phyloP scores from a whole-genome alignment of 2,888 invertebrate species.

The Anagyrus pseudococci region DNA sequence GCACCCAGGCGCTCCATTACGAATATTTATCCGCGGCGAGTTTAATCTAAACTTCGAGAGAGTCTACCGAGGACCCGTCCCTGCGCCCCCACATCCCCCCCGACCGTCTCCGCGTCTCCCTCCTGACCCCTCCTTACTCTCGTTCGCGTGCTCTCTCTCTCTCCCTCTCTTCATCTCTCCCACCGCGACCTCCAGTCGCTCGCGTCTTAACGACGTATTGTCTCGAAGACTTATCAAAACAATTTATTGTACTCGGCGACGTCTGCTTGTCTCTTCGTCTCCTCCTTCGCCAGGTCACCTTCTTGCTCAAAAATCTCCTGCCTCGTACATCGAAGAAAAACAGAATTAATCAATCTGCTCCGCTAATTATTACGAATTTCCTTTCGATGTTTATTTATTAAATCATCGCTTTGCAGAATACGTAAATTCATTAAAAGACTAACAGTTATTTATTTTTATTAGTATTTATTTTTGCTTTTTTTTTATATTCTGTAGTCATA shows the following conservation, averaged over 20 bases:
- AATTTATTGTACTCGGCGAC: slow-evolving; percentile 54
- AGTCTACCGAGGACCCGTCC: slow-evolving; percentile 45
- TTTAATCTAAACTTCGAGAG: slow-evolving; percentile 63
- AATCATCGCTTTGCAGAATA: too few relatives aligned
- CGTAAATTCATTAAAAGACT: too few relatives aligned
- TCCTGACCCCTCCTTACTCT: neutral
- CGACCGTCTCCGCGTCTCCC: neutral
- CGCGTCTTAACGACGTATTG: slow-evolving; percentile 61
- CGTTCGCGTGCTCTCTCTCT: slow-evolving; percentile 3
- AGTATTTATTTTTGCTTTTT: too few relatives aligned
- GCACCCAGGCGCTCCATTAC: slow-evolving; percentile 63
- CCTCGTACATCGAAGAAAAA: too few relatives aligned
- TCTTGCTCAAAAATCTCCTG: too few relatives aligned
- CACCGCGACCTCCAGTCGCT: slow-evolving; percentile 18
- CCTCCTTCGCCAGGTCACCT: too few relatives aligned
- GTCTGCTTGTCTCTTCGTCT: slow-evolving; percentile 40
- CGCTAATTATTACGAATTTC: too few relatives aligned
- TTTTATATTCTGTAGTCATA: too few relatives aligned
- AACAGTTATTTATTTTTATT: too few relatives aligned
- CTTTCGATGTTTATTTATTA: too few relatives aligned
- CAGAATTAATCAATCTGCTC: too few relatives aligned
- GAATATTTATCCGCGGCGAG: slow-evolving; percentile 63
- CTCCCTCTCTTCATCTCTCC: neutral
- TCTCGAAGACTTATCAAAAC: slow-evolving; percentile 60
- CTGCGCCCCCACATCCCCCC: slow-evolving; percentile 1